Evolutionary conservation across 2,113 vertebrate species (phyloP).

Genomic region (Rhipidura dahli): DNA sequence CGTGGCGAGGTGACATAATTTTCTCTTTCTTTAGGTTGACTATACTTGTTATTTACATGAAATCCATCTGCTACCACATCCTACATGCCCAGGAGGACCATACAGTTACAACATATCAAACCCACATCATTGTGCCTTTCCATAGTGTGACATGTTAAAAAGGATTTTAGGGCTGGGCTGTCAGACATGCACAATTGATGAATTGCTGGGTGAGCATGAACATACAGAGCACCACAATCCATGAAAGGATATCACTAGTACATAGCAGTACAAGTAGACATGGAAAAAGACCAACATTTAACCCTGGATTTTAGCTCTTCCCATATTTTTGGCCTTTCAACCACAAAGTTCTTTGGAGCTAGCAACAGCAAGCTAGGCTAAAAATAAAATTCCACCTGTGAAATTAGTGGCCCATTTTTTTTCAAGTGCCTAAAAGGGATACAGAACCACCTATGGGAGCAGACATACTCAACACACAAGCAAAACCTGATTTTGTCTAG

Average conservation of each 20-base stretch:
- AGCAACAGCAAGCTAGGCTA: not conserved
- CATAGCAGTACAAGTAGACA: not conserved
- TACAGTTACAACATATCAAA: slow-evolving; percentile 31
- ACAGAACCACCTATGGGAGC: not conserved
- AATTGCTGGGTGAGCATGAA: slow-evolving; percentile 1
- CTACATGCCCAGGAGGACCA: not conserved
- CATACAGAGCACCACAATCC: not conserved
- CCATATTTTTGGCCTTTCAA: not conserved
- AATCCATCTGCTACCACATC: slow-evolving; percentile 1
- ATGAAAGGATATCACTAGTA: not conserved
- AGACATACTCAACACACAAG: not conserved
- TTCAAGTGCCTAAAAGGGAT: not conserved
- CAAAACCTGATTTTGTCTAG: not conserved
- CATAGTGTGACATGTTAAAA: not conserved
- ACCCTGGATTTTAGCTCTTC: not conserved
- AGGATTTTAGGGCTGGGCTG: not conserved
- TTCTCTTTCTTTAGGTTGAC: not conserved
- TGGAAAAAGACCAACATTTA: not conserved
- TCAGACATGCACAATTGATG: not conserved
- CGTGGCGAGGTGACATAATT: not conserved
- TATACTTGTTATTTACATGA: not conserved
- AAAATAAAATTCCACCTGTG: not conserved
- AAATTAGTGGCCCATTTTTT: not conserved
- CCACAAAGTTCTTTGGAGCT: not conserved
- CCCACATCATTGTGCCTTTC: slow-evolving; percentile 16